These are phyloP conservation scores for Clarias pachynema DNA, from an alignment of 2,797 vertebrate genomes.

Conservation along the genomic window DNA sequence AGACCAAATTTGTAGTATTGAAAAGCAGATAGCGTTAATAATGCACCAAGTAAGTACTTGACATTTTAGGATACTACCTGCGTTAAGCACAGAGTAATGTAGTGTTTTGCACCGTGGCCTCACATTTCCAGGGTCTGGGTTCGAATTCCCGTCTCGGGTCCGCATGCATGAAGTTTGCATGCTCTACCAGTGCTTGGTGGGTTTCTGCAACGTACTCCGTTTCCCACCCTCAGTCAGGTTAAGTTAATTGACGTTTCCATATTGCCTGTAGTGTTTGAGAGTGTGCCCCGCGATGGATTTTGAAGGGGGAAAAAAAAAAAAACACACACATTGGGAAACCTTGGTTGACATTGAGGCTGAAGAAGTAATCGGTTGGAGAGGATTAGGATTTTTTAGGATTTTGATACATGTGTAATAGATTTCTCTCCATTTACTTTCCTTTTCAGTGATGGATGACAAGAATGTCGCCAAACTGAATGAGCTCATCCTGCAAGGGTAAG, in stretches of 20 bases:
- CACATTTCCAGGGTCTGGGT: too few relatives aligned
- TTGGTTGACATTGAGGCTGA: not conserved
- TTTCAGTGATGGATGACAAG: constrained; percentile 97
- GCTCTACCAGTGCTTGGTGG: too few relatives aligned
- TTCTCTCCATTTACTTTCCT: constrained; percentile 47
- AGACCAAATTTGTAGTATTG: not conserved
- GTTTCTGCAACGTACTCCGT: too few relatives aligned
- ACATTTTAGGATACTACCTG: not conserved
- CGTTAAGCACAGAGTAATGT: not conserved
- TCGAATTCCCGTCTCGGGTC: too few relatives aligned
- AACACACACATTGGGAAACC: not conserved
- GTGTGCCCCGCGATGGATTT: too few relatives aligned
- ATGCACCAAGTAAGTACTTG: not conserved
- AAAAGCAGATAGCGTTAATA: not conserved
- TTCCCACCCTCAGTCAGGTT: too few relatives aligned
- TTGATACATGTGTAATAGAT: constrained; percentile 23
- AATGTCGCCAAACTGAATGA: constrained; percentile 96
- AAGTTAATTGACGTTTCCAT: too few relatives aligned
- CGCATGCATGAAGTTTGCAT: too few relatives aligned
- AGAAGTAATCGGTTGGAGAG: not conserved
- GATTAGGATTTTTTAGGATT: not conserved
- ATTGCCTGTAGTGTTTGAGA: too few relatives aligned
- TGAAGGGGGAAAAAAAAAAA: too few relatives aligned
- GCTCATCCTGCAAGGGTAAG: constrained; percentile 95
- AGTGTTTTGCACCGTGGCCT: too few relatives aligned